These are phyloP conservation scores for Aegithalos caudatus DNA, from an alignment of 2,113 vertebrate species.

Conservation along the genomic window DNA sequence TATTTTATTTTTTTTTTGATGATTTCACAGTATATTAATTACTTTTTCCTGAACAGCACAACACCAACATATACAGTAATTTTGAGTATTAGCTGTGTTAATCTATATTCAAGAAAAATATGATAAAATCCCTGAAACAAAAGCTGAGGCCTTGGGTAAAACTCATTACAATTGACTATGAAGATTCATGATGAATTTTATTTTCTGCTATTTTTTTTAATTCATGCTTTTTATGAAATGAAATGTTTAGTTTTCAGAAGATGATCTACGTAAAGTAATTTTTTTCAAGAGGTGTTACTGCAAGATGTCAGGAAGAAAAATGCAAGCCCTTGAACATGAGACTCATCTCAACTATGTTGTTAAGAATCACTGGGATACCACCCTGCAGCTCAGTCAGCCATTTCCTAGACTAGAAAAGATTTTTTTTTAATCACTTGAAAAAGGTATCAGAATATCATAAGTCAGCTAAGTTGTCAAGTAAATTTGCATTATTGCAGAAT, in stretches of 20 bases:
- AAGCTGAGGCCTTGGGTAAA: not conserved
- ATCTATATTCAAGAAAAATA: not conserved
- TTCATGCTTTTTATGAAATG: not conserved
- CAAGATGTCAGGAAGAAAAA: conserved; percentile 11
- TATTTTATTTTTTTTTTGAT: not conserved
- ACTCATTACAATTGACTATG: not conserved
- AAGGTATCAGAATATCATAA: not conserved
- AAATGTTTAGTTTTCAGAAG: not conserved
- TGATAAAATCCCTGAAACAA: not conserved
- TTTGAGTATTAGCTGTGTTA: not conserved
- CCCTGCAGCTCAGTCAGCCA: not conserved
- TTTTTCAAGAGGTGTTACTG: not conserved
- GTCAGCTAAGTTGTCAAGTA: not conserved
- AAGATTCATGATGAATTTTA: not conserved
- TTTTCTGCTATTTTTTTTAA: not conserved
- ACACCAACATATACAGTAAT: not conserved
- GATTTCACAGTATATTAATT: too few relatives aligned
- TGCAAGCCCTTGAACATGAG: not conserved
- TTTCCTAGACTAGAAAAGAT: not conserved
- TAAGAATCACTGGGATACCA: not conserved
- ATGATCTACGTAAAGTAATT: not conserved
- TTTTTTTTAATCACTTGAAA: not conserved
- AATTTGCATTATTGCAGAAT: conserved; percentile 22
- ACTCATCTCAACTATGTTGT: not conserved
- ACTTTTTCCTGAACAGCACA: not conserved